Percentiles rank a stretch among this genome's conserved stretches.
These are phyloP conservation scores for Phengaris arion DNA, from an alignment of 2,888 invertebrate genomes.

Conservation along the genomic window DNA sequence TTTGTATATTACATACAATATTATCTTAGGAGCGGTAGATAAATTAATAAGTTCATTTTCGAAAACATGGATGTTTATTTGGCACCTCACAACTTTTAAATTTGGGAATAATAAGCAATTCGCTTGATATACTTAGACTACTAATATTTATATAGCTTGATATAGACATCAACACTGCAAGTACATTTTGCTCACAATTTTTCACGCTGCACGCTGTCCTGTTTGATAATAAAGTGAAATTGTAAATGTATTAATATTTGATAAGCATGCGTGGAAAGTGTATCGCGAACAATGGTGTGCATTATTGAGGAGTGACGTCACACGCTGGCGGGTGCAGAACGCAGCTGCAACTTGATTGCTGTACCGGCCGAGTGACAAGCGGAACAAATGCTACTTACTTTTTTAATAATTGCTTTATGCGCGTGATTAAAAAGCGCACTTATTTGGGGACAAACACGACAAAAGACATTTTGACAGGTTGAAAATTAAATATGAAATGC, in stretches of 20 bases:
- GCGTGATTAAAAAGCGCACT: conserved; percentile 1
- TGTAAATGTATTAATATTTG: conserved; percentile 21
- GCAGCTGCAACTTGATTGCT: conserved; percentile 68
- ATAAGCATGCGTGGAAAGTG: conserved; percentile 27
- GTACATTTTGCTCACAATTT: neutral
- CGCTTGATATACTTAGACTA: neutral
- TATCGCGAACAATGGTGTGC: conserved; percentile 38
- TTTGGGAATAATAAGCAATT: neutral
- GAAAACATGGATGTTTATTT: too few species aligned
- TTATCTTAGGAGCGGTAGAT: too few species aligned
- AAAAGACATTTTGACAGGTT: neutral
- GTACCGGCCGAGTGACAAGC: conserved; percentile 54
- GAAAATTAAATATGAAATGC: neutral
- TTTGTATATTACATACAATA: too few species aligned
- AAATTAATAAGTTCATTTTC: too few species aligned
- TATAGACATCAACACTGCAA: neutral
- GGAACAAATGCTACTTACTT: conserved; percentile 63
- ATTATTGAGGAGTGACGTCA: conserved; percentile 10
- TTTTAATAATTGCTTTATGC: conserved; percentile 22
- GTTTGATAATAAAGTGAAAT: conserved; percentile 17
- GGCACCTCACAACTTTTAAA: too few species aligned
- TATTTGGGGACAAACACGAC: neutral
- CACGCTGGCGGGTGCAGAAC: conserved; percentile 52
- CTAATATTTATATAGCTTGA: neutral
- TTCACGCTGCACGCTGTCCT: neutral